Conservation (phyloP, 2,888 invertebrate genomes). For the Rhopalosiphum nymphaeae region DNA sequence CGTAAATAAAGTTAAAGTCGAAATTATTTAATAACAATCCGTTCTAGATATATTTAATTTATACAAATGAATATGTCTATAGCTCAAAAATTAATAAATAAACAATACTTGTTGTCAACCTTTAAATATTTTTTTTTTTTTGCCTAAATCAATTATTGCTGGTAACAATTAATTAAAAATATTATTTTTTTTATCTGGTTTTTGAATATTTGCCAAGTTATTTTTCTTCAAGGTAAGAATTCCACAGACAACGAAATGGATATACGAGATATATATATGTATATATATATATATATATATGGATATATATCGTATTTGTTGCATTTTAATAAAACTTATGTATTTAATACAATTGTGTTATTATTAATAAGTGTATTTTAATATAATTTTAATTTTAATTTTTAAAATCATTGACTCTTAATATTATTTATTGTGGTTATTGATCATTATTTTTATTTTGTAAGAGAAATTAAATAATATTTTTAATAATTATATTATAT, state of each 20-base stretch:
- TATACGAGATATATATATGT: too few species aligned
- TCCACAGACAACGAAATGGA: conserved; percentile 18
- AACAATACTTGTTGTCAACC: background rate
- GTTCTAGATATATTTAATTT: background rate
- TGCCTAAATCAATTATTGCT: background rate
- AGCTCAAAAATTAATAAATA: background rate
- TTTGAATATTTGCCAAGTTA: conserved; percentile 45
- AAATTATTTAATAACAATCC: background rate
- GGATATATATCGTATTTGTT: too few species aligned
- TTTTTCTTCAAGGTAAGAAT: conserved; percentile 39
- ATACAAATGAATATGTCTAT: background rate
- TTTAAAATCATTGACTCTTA: background rate
- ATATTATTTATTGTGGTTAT: background rate
- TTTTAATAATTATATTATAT: background rate
- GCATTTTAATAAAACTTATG: background rate
- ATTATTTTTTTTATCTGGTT: background rate
- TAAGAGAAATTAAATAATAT: background rate
- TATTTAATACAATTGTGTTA: background rate
- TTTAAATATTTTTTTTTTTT: background rate
- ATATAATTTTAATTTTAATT: background rate
- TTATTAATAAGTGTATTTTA: background rate
- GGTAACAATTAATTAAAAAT: conserved; percentile 6
- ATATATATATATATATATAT: too few species aligned
- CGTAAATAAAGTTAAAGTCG: background rate
- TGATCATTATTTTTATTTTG: background rate